phyloP scores from a whole-genome alignment of 1,140 invertebrate genomes.

The Papilio xuthus region DNA sequence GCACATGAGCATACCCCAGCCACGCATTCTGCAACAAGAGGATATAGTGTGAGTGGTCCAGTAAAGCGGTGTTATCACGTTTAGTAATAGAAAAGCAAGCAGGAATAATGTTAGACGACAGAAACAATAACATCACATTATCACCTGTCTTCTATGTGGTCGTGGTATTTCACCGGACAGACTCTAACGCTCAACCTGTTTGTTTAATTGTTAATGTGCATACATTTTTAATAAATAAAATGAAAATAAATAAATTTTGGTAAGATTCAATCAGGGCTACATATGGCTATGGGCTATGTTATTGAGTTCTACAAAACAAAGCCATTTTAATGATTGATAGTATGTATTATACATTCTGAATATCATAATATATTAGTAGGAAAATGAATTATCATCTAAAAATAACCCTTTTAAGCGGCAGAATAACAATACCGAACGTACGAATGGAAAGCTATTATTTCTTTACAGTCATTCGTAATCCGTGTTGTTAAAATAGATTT shows the following conservation, averaged over 20 bases:
- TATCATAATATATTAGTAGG: neutral
- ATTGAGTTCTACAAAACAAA: neutral
- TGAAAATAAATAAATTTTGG: neutral
- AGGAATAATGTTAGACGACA: too few relatives aligned
- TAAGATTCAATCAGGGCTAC: neutral
- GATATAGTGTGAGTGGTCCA: neutral
- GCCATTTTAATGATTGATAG: neutral
- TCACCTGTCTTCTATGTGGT: too few relatives aligned
- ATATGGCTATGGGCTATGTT: too few relatives aligned
- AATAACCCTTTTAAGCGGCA: slow-evolving; percentile 10
- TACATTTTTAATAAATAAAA: too few relatives aligned
- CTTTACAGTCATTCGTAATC: slow-evolving; percentile 2
- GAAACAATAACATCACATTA: too few relatives aligned
- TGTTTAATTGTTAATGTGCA: too few relatives aligned
- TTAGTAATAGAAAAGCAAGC: too few relatives aligned
- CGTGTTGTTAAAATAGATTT: slow-evolving; percentile 14
- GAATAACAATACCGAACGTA: neutral
- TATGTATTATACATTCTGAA: neutral
- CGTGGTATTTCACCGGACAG: too few relatives aligned
- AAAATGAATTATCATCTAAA: slow-evolving; percentile 2
- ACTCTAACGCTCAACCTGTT: too few relatives aligned
- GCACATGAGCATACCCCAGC: slow-evolving; percentile 70
- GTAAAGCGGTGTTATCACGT: neutral
- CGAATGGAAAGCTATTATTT: neutral
- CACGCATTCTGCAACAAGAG: slow-evolving; percentile 66